Evolutionary conservation across 2,113 vertebrate species (phyloP).

Genomic region (Mesocricetus auratus): DNA sequence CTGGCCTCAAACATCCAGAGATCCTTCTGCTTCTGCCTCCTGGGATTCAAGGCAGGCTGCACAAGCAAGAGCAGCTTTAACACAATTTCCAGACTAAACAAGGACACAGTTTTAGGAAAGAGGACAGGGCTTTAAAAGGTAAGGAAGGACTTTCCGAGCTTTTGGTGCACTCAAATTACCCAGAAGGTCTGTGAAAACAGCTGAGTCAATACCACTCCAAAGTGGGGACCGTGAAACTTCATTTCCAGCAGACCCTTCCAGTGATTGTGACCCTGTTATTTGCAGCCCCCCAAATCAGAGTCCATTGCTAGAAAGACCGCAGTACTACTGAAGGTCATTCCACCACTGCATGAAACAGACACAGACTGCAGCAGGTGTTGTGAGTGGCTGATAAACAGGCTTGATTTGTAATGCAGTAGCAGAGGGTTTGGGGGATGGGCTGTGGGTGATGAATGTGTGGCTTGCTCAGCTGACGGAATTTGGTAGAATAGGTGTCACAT

Average conservation of each 20-base stretch:
- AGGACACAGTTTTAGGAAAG: neutral
- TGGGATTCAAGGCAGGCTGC: no score
- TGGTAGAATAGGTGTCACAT: no score
- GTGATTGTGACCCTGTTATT: accelerated
- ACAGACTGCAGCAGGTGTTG: neutral
- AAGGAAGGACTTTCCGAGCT: neutral
- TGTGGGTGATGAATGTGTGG: accelerated
- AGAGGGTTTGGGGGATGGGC: neutral
- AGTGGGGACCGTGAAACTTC: neutral
- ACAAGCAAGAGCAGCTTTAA: neutral
- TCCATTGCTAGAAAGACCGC: neutral
- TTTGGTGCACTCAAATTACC: neutral
- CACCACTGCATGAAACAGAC: neutral
- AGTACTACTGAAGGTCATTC: neutral
- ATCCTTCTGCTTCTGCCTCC: neutral
- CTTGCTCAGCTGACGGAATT: neutral
- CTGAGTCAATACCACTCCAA: neutral
- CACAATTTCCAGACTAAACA: neutral
- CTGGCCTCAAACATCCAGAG: neutral
- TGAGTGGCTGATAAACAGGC: neutral
- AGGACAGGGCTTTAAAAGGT: neutral
- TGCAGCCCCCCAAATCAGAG: neutral
- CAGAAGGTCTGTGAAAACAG: neutral
- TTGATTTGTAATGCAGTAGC: neutral
- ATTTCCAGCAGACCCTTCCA: neutral